These are phyloP conservation scores for Chymomyza amoena DNA, from an alignment of 2,888 invertebrate genomes.

Conservation along the genomic window DNA sequence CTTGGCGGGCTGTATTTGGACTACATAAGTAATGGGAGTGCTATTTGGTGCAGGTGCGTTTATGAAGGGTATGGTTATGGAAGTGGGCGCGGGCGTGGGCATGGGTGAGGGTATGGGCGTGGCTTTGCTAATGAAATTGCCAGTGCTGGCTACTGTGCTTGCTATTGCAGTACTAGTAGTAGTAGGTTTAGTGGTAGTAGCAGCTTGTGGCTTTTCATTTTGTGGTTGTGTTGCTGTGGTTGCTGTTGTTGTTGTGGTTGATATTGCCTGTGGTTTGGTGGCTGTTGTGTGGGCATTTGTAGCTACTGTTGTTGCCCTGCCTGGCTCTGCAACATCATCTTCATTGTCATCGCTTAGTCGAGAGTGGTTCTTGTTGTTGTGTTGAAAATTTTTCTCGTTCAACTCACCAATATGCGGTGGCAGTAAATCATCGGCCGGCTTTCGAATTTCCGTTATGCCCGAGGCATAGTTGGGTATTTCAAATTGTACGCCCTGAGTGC, in stretches of 20 bases:
- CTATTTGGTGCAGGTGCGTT: not conserved
- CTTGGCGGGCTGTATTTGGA: conserved; percentile 26
- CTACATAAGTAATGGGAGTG: not conserved
- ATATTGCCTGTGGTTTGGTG: conserved; percentile 16
- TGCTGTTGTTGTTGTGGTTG: conserved; percentile 20
- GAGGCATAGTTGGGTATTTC: conserved; percentile 79
- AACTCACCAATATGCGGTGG: conserved; percentile 79
- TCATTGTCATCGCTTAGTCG: conserved; percentile 12
- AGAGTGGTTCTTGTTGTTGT: conserved; percentile 8
- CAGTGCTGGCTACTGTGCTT: conserved; percentile 1
- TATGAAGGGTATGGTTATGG: not conserved
- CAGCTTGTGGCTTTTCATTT: not conserved
- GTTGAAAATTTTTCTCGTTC: conserved; percentile 14
- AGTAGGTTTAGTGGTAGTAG: conserved; percentile 4
- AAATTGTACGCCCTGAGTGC: conserved; percentile 76
- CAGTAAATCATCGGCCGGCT: conserved; percentile 76
- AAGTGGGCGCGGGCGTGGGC: not conserved
- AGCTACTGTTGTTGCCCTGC: conserved; percentile 16
- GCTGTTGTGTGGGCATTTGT: conserved; percentile 9
- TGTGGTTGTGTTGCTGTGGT: conserved; percentile 23
- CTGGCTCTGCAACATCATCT: not conserved
- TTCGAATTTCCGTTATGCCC: conserved; percentile 77
- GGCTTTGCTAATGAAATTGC: not conserved
- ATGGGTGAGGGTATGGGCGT: not conserved
- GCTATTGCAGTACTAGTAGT: not conserved